Percentiles rank a stretch among this genome's conserved stretches.
Conservation (phyloP, 2,888 invertebrate genomes). For the Xestia xanthographa region DNA sequence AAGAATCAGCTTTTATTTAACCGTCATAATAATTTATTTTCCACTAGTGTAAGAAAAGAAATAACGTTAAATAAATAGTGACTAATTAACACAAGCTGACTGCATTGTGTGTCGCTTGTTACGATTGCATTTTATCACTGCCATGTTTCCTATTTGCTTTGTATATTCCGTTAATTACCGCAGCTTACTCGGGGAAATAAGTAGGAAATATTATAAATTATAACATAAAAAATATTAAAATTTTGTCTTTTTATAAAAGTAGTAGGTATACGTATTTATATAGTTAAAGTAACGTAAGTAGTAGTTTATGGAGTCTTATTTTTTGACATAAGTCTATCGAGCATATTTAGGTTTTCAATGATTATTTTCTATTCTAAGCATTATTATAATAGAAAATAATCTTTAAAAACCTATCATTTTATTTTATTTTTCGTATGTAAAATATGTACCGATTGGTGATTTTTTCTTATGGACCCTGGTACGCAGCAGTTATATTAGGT, state of each 20-base stretch:
- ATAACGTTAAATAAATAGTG: conserved; percentile 11
- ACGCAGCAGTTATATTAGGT: not conserved
- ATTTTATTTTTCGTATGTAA: not conserved
- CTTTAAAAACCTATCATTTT: not conserved
- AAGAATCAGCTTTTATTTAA: not conserved
- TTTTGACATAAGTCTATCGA: not conserved
- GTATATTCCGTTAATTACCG: conserved; percentile 29
- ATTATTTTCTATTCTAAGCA: not conserved
- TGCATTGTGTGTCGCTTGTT: conserved; percentile 27
- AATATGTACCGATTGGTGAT: not conserved
- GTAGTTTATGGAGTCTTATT: not conserved
- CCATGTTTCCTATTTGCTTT: conserved; percentile 9
- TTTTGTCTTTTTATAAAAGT: not conserved
- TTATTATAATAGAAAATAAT: not conserved
- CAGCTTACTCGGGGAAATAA: not conserved
- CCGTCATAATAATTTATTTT: not conserved
- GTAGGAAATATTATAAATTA: not conserved
- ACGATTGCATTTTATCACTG: conserved; percentile 23
- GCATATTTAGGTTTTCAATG: too few species aligned
- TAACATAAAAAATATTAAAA: not conserved
- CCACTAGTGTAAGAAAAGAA: not conserved
- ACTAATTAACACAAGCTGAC: conserved; percentile 28
- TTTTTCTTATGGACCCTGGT: not conserved
- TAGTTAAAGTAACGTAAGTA: too few species aligned
- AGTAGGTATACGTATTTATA: too few species aligned